These are phyloP conservation scores for Lobophora halterata DNA, from an alignment of 2,888 invertebrate genomes.

Conservation along the genomic window DNA sequence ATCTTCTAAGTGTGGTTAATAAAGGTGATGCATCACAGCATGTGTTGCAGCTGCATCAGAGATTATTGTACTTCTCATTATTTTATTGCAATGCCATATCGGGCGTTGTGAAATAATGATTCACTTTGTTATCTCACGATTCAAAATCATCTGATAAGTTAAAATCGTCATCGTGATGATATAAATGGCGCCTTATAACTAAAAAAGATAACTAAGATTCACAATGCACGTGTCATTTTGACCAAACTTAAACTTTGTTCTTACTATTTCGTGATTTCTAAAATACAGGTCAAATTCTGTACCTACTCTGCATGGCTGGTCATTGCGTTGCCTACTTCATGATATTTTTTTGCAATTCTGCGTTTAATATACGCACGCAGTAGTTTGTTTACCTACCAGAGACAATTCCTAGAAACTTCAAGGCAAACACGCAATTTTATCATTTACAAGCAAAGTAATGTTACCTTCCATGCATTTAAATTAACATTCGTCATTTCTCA, in stretches of 20 bases:
- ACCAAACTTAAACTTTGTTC: not conserved
- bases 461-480: slow-evolving; percentile 1
- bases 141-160: slow-evolving; percentile 18
- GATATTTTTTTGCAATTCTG: slow-evolving; percentile 46
- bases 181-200: slow-evolving; percentile 5
- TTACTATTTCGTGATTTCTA: not conserved
- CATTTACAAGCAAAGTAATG: slow-evolving; percentile 10
- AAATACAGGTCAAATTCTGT: slow-evolving; percentile 12
- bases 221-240: slow-evolving; percentile 8
- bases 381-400: slow-evolving; percentile 46
- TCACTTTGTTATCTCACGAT: slow-evolving; percentile 18
- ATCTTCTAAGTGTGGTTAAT: not conserved
- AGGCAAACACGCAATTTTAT: slow-evolving; percentile 27
- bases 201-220: slow-evolving; percentile 12
- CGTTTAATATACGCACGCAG: slow-evolving; percentile 45
- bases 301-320: slow-evolving; percentile 1
- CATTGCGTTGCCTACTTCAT: slow-evolving; percentile 38
- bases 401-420: slow-evolving; percentile 53
- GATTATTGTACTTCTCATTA: slow-evolving; percentile 7
- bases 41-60: slow-evolving; percentile 7
- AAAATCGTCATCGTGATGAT: slow-evolving; percentile 9
- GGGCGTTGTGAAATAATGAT: slow-evolving; percentile 17
- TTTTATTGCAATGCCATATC: slow-evolving; percentile 17
- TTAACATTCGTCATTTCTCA: not conserved
- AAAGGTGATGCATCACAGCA: slow-evolving; percentile 5